Percentiles rank a stretch among this genome's conserved stretches.
Conservation (phyloP, 2,113 vertebrate genomes). For the Mastomys natalensis region DNA sequence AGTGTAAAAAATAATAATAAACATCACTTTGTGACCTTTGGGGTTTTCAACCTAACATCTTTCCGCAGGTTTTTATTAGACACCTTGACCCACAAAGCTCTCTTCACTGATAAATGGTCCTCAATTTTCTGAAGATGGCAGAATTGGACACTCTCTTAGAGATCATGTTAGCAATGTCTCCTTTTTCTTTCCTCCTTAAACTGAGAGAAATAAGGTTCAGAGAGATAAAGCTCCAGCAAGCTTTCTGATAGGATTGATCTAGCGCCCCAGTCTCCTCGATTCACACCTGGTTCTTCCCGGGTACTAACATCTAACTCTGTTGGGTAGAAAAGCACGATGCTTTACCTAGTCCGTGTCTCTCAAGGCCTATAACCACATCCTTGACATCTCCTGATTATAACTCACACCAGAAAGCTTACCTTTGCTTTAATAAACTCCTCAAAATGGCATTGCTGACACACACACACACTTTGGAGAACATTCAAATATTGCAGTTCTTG, state of each 20-base stretch:
- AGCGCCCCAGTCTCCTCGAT: not conserved
- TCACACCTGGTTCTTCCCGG: not conserved
- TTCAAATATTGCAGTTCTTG: constrained; percentile 58
- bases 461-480: constrained; percentile 48
- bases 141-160: not conserved
- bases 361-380: not conserved
- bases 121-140: not conserved
- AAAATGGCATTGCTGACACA: not conserved
- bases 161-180: accelerated
- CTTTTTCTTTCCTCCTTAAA: not conserved
- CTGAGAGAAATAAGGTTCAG: not conserved
- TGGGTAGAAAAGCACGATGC: not conserved
- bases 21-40: not conserved
- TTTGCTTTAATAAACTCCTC: constrained; percentile 47
- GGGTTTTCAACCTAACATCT: not conserved
- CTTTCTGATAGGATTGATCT: not conserved
- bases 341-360: not conserved
- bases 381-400: not conserved
- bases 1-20: not conserved
- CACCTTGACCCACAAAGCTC: not conserved
- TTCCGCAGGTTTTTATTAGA: not conserved
- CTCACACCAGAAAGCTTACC: not conserved
- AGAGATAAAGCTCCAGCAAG: not conserved
- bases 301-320: too few species aligned
- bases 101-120: not conserved